Percentiles rank a stretch among this genome's conserved stretches.
These are phyloP conservation scores for Oenanthe oenanthe DNA, from an alignment of 2,113 vertebrate species.

Conservation along the genomic window DNA sequence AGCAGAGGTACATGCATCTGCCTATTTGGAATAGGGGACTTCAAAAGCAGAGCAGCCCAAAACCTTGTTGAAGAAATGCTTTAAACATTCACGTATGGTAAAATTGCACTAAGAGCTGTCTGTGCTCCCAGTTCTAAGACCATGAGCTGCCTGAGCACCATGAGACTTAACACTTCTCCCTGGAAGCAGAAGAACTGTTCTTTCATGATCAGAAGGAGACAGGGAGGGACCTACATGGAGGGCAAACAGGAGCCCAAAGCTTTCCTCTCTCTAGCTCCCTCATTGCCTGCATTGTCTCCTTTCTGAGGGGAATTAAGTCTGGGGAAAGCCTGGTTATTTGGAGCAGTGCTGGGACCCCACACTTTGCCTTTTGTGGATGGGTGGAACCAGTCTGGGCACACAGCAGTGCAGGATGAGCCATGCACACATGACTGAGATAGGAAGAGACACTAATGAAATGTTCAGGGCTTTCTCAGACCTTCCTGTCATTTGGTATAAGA, in stretches of 20 bases:
- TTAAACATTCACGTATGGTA: too few relatives aligned
- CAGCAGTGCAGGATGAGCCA: neutral
- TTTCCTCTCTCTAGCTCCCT: neutral
- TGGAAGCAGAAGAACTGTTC: neutral
- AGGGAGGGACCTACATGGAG: neutral
- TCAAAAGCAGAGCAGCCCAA: neutral
- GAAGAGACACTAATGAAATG: neutral
- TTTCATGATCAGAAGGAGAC: neutral
- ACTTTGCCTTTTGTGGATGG: neutral
- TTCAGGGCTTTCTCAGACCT: conserved; percentile 35
- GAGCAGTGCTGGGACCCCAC: neutral
- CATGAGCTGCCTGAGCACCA: neutral
- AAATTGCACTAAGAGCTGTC: neutral
- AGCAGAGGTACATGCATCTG: neutral
- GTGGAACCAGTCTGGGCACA: neutral
- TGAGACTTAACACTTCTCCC: neutral
- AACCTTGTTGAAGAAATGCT: neutral
- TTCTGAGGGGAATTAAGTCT: neutral
- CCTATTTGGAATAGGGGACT: neutral
- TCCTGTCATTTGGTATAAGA: conserved; percentile 34
- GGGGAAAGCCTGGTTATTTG: neutral
- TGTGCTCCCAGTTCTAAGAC: neutral
- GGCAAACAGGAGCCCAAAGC: neutral
- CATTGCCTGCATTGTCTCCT: neutral
- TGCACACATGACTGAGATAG: neutral